Evolutionary conservation across 2,888 invertebrate genomes (phyloP), one percentile per base, ranked within the genome.

Genomic region (Sminthurides aquaticus): DNA sequence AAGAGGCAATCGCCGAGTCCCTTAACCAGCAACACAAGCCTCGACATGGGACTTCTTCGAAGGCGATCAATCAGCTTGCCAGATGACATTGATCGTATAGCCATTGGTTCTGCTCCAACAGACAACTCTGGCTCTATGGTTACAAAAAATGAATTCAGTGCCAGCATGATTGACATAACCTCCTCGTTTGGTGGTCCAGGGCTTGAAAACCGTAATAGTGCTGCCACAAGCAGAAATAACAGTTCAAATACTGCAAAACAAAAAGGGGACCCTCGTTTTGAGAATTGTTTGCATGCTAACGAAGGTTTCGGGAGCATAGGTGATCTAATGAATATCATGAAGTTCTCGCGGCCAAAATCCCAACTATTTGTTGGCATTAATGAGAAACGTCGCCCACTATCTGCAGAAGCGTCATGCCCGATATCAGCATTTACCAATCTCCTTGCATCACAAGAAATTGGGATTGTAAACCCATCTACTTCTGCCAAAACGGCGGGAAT

Each of bases 321-420:
- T 1, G 89, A 90, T 77, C 79, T 89, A 75, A 89, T 89, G 89
- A 89, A 89, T 78, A 78, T 84, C 75, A 85, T 85, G 75, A 85
- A 84, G 76, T 88, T 86, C 20, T 5, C 5, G 11, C 11, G 15
- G 18, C 52, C 52, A 5, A 15, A 8, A 82, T 86, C 22, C 87
- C 87, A 78, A 71, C 70, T 60, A 3, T 28, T 57, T 27, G 28
- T 28, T n/a, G 34, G 60, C 22, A 22, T 15, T 52, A 20, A 15
- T 5, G 20, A 52, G 22, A 8, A 5, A 5, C 34, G 54, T 26
- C 60, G 58, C 20, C 66, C 69, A 20, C 49, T 62, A 25, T 67
- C 65, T 22, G 60, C 60, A 11, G 60, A 60, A 5, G 49, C 62
- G 18, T 57, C 66, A 1, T 57, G 58, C 43, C 52, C 58, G 28